Evolutionary conservation across 2,113 vertebrate genomes (phyloP).

Genomic region (Butastur rufipennis): DNA sequence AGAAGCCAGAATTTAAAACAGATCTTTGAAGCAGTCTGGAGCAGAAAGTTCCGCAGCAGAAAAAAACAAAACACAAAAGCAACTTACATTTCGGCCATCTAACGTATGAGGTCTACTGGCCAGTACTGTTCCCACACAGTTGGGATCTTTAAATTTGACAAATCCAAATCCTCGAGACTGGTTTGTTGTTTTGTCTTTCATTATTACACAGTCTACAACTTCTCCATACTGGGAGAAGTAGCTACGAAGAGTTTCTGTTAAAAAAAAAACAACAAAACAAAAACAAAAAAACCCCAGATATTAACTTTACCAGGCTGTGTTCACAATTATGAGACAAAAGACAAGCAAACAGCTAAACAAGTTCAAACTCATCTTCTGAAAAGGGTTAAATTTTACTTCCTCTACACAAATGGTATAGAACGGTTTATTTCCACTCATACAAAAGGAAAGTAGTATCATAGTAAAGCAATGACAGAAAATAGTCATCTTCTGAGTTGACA

Average conservation of each 20-base stretch:
- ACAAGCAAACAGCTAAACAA: neutral
- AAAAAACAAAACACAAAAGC: neutral
- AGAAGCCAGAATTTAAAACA: neutral
- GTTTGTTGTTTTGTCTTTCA: slow-evolving; percentile 99
- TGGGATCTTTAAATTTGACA: slow-evolving; percentile 99
- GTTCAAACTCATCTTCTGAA: neutral
- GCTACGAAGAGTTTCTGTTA: slow-evolving; percentile 93
- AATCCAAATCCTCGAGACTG: slow-evolving; percentile 99
- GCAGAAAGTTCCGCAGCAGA: neutral
- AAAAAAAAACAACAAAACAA: neutral
- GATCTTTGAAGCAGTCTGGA: neutral
- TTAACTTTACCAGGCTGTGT: neutral
- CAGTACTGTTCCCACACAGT: slow-evolving; percentile 96
- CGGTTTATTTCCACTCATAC: neutral
- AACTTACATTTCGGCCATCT: slow-evolving; percentile 96
- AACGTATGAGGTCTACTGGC: slow-evolving; percentile 97
- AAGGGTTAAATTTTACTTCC: neutral
- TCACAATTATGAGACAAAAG: neutral
- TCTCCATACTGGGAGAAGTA: slow-evolving; percentile 99
- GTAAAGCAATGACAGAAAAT: neutral
- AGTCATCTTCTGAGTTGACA: neutral
- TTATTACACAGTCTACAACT: slow-evolving; percentile 99
- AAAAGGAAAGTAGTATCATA: fast-evolving
- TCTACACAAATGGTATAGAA: neutral
- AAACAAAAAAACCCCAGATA: neutral